Evolutionary conservation across 2,113 vertebrate genomes (phyloP).

Genomic region (Ahaetulla prasina): DNA sequence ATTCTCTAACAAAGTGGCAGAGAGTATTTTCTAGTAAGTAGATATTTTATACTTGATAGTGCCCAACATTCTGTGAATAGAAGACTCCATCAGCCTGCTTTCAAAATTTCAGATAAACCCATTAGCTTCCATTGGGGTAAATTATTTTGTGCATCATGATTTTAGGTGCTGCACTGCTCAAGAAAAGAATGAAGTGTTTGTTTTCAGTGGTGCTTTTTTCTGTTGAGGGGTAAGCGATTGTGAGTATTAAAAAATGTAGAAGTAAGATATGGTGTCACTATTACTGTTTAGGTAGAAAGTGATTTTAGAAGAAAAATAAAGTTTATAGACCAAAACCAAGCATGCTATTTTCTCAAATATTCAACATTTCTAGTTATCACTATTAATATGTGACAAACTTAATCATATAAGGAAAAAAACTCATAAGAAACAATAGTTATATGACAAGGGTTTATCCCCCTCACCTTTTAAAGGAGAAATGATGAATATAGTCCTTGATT

Average conservation of each 20-base stretch:
- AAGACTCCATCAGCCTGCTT: not conserved
- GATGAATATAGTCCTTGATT: slow-evolving; percentile 14
- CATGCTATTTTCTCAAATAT: slow-evolving; percentile 1
- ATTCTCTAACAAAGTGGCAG: not conserved
- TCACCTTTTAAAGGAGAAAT: slow-evolving; percentile 15
- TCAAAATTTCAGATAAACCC: not conserved
- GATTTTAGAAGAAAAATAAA: not conserved
- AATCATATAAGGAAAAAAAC: slow-evolving; percentile 4
- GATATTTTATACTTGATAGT: not conserved
- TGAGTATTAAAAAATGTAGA: not conserved
- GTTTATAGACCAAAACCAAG: not conserved
- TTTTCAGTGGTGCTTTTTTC: not conserved
- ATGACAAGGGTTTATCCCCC: slow-evolving; percentile 6
- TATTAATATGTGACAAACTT: slow-evolving; percentile 30
- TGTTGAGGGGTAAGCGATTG: not conserved
- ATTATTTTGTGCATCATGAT: not conserved
- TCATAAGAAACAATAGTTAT: slow-evolving; percentile 19
- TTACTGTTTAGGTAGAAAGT: slow-evolving; percentile 22
- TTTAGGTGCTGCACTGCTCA: not conserved
- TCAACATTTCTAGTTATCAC: slow-evolving; percentile 10
- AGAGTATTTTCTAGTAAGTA: not conserved
- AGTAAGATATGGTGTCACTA: slow-evolving; percentile 12
- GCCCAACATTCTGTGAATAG: not conserved
- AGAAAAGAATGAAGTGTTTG: not conserved
- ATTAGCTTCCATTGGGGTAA: not conserved